Evolutionary conservation across 2,888 invertebrate species (phyloP), one percentile per base, ranked within the genome.

Genomic region (Lutraria lutraria): DNA sequence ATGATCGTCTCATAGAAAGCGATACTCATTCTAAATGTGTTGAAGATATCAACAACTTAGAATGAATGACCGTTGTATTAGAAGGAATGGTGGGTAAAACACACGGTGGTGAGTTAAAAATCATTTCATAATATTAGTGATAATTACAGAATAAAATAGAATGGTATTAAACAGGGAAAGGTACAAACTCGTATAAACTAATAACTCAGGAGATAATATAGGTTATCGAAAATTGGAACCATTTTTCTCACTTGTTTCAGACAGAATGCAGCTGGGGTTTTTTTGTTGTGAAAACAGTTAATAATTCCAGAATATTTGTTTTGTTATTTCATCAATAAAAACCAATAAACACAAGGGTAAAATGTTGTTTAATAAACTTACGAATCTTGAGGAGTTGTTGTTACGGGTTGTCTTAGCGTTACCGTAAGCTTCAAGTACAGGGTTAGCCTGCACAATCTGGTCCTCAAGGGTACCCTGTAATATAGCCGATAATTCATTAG

Each of bases 351-450:
- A 72, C 15, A 29, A 19, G n/a, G 16, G 29, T 25, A 15, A 15
- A 72, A n/a, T 15, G 72, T 72, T 31, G 6, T 52, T n/a, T 21
- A 12, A 10, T 52, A 56, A 97, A 99, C 99, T 99, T 98, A 99
- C 99, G 98, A 99, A 99, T 98, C 99, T 99, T 95, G 99, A 99
- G 93, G 99, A 99, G 98, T 99, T 99, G 97, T 99, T 99, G 97
- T 99, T 99, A 98, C 99, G 90, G 81, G 94, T 94, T 68, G 96
- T 96, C 94, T 96, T 96, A 90, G 95, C 96, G 89, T 96, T 96
- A 89, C 96, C 96, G 90, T 95, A 96, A 76, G 96, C 96, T 88
- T 96, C 96, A 85, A 96, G 94, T 83, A 96, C 96, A 81, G 96
- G 96, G 97, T 99, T 99, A 97, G 99, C 99, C 97, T 99, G 99